phyloP scores from a whole-genome alignment of 2,888 invertebrate species.

The Leptopilina drosophilae region DNA sequence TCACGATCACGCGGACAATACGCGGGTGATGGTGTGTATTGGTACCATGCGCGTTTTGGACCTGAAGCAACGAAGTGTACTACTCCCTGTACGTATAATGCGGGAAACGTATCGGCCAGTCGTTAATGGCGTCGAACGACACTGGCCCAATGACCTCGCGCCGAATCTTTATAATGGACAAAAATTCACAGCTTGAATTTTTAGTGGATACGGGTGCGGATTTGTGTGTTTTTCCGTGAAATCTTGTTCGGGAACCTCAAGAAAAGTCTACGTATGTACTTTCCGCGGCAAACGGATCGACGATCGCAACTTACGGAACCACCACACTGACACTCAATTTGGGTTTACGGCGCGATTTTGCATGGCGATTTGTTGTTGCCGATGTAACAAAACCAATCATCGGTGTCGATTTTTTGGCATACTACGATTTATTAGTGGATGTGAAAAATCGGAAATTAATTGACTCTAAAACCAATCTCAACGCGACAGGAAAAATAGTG shows the following conservation, averaged over 20 bases:
- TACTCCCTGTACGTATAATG: slow-evolving; percentile 34
- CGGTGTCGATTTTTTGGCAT: slow-evolving; percentile 66
- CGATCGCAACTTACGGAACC: slow-evolving; percentile 50
- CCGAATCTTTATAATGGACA: slow-evolving; percentile 52
- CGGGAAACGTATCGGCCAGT: slow-evolving; percentile 61
- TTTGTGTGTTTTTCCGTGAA: slow-evolving; percentile 48
- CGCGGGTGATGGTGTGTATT: background rate
- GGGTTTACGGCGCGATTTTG: slow-evolving; percentile 63
- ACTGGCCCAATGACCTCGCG: slow-evolving; percentile 45
- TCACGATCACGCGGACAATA: background rate
- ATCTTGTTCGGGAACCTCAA: slow-evolving; percentile 40
- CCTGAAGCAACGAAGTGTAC: background rate
- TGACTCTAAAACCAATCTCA: slow-evolving; percentile 36
- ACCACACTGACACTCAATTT: background rate
- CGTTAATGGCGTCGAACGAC: slow-evolving; percentile 62
- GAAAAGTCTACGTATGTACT: slow-evolving; percentile 56
- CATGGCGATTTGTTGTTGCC: slow-evolving; percentile 67
- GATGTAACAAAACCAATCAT: slow-evolving; percentile 69
- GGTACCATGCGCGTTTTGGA: slow-evolving; percentile 16
- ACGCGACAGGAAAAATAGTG: slow-evolving; percentile 15
- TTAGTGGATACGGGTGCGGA: slow-evolving; percentile 39
- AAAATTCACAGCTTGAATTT: slow-evolving; percentile 38
- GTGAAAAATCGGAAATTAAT: slow-evolving; percentile 57
- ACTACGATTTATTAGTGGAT: slow-evolving; percentile 63
- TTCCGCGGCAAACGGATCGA: slow-evolving; percentile 67